phyloP scores from a whole-genome alignment of 2,888 invertebrate species.

The Stratiomys singularior region DNA sequence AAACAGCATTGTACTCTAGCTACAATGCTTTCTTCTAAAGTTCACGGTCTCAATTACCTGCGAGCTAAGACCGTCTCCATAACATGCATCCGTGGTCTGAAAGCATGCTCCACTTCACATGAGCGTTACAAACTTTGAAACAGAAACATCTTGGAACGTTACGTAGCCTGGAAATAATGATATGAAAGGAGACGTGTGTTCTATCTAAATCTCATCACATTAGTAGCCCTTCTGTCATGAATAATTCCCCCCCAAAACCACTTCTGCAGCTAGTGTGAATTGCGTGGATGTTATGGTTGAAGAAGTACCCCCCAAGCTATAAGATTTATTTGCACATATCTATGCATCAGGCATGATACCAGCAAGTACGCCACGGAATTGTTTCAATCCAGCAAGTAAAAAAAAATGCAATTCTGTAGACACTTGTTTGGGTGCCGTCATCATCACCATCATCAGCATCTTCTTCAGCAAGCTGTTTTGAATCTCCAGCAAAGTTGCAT shows the following conservation, averaged over 20 bases:
- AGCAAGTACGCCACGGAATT: not conserved
- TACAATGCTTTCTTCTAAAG: not conserved
- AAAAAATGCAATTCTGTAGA: not conserved
- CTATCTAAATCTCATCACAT: constrained; percentile 25
- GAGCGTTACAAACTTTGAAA: not conserved
- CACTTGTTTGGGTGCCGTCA: constrained; percentile 25
- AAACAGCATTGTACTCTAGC: not conserved
- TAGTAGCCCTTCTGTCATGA: constrained; percentile 15
- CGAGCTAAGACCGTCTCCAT: not conserved
- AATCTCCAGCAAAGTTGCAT: not conserved
- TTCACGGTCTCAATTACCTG: constrained; percentile 5
- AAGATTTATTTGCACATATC: not conserved
- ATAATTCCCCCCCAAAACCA: not conserved
- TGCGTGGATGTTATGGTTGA: constrained; percentile 13
- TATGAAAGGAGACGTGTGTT: not conserved
- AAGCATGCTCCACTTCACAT: constrained; percentile 14
- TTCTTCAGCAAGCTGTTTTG: not conserved
- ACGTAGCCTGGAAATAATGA: constrained; percentile 4
- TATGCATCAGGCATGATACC: not conserved
- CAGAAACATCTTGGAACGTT: constrained; percentile 10
- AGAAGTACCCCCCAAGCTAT: not conserved
- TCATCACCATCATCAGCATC: not conserved
- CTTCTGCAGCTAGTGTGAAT: not conserved
- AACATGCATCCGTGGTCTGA: not conserved
- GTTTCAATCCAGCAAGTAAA: not conserved